A percentile compares a stretch with the other conserved stretches of the same genome.
Evolutionary conservation across 2,797 vertebrate genomes (phyloP).

Genomic region (Cottoperca gobio): DNA sequence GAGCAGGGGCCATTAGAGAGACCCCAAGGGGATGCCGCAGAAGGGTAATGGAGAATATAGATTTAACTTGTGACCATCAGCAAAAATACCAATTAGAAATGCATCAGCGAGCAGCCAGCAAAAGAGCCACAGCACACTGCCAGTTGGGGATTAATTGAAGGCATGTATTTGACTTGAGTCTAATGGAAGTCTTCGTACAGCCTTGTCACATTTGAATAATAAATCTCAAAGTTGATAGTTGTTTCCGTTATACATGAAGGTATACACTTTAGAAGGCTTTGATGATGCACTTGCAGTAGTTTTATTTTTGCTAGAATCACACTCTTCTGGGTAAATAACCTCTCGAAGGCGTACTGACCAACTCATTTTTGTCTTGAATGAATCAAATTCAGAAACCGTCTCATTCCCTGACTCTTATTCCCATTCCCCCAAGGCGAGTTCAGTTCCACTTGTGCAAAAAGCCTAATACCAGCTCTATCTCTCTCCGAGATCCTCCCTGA

Average conservation of each 20-base stretch:
- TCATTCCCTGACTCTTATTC: background rate
- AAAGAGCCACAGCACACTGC: slow-evolving; percentile 56
- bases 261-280: slow-evolving; percentile 14
- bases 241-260: slow-evolving; percentile 2
- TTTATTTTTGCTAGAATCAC: background rate
- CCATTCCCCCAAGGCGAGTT: background rate
- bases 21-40: slow-evolving; percentile 61
- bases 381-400: background rate
- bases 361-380: background rate
- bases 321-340: background rate
- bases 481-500: slow-evolving; percentile 12
- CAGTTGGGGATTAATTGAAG: slow-evolving; percentile 66
- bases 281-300: background rate
- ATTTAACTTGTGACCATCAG: slow-evolving; percentile 83
- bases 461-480: background rate
- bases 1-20: slow-evolving; percentile 75
- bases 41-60: slow-evolving; percentile 83
- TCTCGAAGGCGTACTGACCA: background rate
- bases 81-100: slow-evolving; percentile 83
- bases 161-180: slow-evolving; percentile 51
- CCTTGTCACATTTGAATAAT: slow-evolving; percentile 24
- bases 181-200: slow-evolving; percentile 45
- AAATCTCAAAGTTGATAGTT: slow-evolving; percentile 8
- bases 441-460: slow-evolving; percentile 8
- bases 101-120: slow-evolving; percentile 73